These are phyloP conservation scores for Pelobates cultripes DNA, from an alignment of 2,797 vertebrate species.

Conservation along the genomic window DNA sequence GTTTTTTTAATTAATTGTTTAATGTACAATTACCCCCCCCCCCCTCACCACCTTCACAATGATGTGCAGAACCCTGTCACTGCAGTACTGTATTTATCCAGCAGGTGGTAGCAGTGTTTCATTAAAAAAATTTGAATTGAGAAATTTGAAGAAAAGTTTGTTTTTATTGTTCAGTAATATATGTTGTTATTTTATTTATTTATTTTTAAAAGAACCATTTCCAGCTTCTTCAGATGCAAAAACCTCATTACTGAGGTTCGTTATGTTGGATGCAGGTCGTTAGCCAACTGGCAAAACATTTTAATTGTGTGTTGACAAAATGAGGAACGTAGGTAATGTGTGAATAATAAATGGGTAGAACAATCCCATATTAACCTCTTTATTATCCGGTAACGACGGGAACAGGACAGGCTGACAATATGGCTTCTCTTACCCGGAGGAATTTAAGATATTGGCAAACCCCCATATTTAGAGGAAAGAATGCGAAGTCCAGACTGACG, in stretches of 20 bases:
- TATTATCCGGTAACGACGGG: no score
- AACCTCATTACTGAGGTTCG: slow-evolving; percentile 47
- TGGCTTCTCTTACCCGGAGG: no score
- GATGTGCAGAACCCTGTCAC: neutral
- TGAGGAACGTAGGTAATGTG: neutral
- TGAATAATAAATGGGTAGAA: slow-evolving; percentile 15
- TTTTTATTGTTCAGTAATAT: slow-evolving; percentile 27
- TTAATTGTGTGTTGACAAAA: slow-evolving; percentile 43
- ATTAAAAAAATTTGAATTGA: neutral
- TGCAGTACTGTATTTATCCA: slow-evolving; percentile 11
- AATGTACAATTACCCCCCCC: no score
- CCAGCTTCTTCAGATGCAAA: slow-evolving; percentile 25
- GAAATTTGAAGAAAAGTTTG: slow-evolving; percentile 7
- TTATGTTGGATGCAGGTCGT: slow-evolving; percentile 52
- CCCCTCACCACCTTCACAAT: no score
- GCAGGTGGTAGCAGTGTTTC: slow-evolving; percentile 35
- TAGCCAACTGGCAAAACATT: slow-evolving; percentile 50
- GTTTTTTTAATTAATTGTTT: no score
- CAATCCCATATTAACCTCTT: no score
- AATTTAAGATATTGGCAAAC: no score
- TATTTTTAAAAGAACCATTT: slow-evolving; percentile 23
- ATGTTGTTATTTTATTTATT: slow-evolving; percentile 30
- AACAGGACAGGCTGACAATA: no score
- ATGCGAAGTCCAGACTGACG: no score
- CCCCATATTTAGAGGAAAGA: no score